A percentile compares a stretch with the other conserved stretches of the same genome.
phyloP scores from a whole-genome alignment of 2,113 vertebrate genomes.

The Notothenia coriiceps region DNA sequence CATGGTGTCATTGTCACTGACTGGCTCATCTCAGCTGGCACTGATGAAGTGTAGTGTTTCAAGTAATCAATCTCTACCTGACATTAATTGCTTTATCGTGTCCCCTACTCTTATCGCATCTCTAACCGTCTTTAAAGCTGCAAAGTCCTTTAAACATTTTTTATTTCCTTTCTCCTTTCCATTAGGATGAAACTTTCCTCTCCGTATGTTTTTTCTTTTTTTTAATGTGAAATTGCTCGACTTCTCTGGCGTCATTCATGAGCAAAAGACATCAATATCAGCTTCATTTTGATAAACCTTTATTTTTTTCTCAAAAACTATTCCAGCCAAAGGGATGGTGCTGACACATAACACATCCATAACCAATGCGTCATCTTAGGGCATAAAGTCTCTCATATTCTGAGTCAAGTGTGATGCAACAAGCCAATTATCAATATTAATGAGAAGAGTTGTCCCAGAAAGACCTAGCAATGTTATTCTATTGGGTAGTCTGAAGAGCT shows the following conservation, averaged over 20 bases:
- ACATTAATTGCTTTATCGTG: slow-evolving; percentile 47
- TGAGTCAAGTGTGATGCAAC: slow-evolving; percentile 22
- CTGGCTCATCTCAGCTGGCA: slow-evolving; percentile 26
- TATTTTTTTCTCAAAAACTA: neutral
- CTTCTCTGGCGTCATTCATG: slow-evolving; percentile 13
- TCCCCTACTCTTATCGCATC: slow-evolving; percentile 39
- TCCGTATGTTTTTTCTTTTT: neutral
- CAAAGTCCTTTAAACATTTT: slow-evolving; percentile 40
- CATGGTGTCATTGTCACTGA: slow-evolving; percentile 24
- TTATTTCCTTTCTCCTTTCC: neutral
- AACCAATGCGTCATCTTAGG: slow-evolving; percentile 22
- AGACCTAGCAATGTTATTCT: slow-evolving; percentile 17
- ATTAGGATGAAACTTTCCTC: slow-evolving; percentile 14
- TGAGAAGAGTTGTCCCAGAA: slow-evolving; percentile 7
- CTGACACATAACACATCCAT: slow-evolving; percentile 29
- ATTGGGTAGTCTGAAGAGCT: slow-evolving; percentile 15
- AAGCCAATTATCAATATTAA: slow-evolving; percentile 46
- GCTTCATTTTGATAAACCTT: slow-evolving; percentile 19
- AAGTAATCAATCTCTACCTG: slow-evolving; percentile 66
- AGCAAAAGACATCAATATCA: slow-evolving; percentile 14
- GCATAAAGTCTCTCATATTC: slow-evolving; percentile 16
- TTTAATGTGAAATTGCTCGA: neutral
- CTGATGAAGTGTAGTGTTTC: slow-evolving; percentile 40
- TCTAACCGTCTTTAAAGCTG: slow-evolving; percentile 32
- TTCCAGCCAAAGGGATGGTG: slow-evolving; percentile 14